Evolutionary conservation across 1,140 invertebrate genomes (phyloP), one percentile per base, ranked within the genome.

Genomic region (Lasioglossum albipes): DNA sequence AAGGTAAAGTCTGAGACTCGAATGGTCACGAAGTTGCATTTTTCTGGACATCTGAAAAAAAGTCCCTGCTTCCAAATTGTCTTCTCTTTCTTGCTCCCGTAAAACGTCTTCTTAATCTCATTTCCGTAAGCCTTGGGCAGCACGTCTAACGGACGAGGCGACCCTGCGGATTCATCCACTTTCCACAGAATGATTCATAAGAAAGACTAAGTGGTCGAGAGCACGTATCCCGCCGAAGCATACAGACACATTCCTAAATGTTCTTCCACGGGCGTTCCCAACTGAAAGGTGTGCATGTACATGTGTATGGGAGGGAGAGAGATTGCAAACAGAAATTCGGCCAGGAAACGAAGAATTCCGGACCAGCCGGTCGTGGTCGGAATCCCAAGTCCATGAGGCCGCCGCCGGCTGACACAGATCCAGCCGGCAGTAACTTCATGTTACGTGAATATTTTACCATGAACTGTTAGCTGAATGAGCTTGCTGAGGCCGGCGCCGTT

Each of bases 401-500:
- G 66, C 22, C 49, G 31, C 27, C 31, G 42, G 31, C 62, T 75
- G 75, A 78, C 71, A 57, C 68, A 52, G 59, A 61, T 75, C 75
- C 67, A 68, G 49, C 22, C 61, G 27, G 13, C 62, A 41, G 79
- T 87, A 83, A 75, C 74, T 67, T 64, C 36, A 67, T 74, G 83
- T 82, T 84, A 66, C 64, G 83, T 92, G 86, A 92, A 92, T 92
- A 91, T 91, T 92, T 94, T 93, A 96, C 95, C 95, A 85, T 95
- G 95, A 67, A 96, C 95, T 83, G 94, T 95, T 79, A 96, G 93
- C 76, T 93, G 93, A 84, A 96, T 94, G 78, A 95, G 94, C 92
- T 95, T 95, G 91, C 95, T 95, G 85, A 96, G 94, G 69, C 94
- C 95, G 16, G 94, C 93, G 3, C 95, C 95, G 74, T 96, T 94